phyloP scores from a whole-genome alignment of 1,140 invertebrate genomes.

The Heliconius nattereri region DNA sequence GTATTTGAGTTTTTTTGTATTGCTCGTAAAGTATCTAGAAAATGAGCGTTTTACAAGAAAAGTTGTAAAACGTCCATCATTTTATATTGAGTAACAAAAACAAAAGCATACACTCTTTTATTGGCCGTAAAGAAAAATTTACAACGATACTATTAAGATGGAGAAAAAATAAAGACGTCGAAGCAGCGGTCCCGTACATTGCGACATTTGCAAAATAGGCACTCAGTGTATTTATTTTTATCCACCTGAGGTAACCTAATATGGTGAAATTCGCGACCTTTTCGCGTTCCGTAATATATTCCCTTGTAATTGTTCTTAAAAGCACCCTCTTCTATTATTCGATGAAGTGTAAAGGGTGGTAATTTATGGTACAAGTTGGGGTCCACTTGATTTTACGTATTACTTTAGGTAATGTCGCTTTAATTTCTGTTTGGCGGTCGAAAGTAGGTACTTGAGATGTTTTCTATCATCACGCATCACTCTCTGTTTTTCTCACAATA shows the following conservation, averaged over 20 bases:
- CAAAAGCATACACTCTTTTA: conserved; percentile 30
- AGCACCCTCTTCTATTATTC: conserved; percentile 56
- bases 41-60: conserved; percentile 5
- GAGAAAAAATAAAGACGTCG: conserved; percentile 31
- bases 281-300: conserved; percentile 44
- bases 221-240: conserved; percentile 23
- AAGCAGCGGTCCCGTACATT: conserved; percentile 20
- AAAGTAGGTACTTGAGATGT: conserved; percentile 25
- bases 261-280: conserved; percentile 48
- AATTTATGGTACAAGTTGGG: conserved; percentile 61
- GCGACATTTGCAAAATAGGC: conserved; percentile 28
- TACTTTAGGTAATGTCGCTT: conserved; percentile 55
- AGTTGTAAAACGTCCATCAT: conserved; percentile 6
- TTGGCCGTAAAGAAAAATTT: conserved; percentile 32
- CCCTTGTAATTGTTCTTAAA: conserved; percentile 57
- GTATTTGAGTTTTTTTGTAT: conserved; percentile 21
- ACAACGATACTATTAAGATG: conserved; percentile 25
- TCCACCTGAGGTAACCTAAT: conserved; percentile 64
- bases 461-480: neutral
- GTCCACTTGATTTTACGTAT: conserved; percentile 45
- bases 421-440: conserved; percentile 46
- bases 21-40: conserved; percentile 17
- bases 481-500: neutral
- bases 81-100: conserved; percentile 14
- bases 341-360: conserved; percentile 65